These are phyloP conservation scores for Peromyscus leucopus DNA, from an alignment of 2,113 vertebrate species.

Conservation along the genomic window DNA sequence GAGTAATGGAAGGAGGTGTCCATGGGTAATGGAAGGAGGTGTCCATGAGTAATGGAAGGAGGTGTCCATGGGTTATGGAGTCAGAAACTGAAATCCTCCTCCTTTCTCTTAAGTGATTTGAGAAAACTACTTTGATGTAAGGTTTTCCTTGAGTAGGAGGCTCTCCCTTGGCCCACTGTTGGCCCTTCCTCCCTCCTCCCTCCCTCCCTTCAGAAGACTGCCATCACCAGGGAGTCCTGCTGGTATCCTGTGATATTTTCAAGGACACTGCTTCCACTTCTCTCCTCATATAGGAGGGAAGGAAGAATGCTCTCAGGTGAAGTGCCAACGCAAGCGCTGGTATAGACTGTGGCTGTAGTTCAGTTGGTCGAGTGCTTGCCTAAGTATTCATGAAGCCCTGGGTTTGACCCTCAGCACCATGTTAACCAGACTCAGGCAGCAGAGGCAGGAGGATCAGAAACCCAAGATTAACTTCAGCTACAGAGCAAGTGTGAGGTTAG, in stretches of 20 bases:
- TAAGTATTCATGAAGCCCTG: not conserved
- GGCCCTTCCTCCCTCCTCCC: not conserved
- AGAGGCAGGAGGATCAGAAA: not conserved
- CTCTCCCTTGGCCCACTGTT: not conserved
- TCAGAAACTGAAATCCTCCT: not conserved
- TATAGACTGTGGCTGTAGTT: not conserved
- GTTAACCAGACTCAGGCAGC: not conserved
- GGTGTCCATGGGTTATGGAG: too few species aligned
- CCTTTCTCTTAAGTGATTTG: not conserved
- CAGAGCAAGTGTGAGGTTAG: not conserved
- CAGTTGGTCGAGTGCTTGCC: not conserved
- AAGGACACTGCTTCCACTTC: too few species aligned
- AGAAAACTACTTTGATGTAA: not conserved
- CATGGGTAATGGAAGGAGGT: not conserved
- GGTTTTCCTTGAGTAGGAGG: not conserved
- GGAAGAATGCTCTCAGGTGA: not conserved
- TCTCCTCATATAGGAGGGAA: not conserved
- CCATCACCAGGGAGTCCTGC: fast-evolving
- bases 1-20: too few species aligned
- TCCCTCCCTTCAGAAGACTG: not conserved
- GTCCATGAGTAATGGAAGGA: too few species aligned
- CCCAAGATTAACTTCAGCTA: not conserved
- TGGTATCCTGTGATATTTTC: not conserved
- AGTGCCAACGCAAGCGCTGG: not conserved
- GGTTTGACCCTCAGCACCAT: not conserved